Evolutionary conservation across 1,140 invertebrate species (phyloP).

Genomic region (Bombus difficillimus): DNA sequence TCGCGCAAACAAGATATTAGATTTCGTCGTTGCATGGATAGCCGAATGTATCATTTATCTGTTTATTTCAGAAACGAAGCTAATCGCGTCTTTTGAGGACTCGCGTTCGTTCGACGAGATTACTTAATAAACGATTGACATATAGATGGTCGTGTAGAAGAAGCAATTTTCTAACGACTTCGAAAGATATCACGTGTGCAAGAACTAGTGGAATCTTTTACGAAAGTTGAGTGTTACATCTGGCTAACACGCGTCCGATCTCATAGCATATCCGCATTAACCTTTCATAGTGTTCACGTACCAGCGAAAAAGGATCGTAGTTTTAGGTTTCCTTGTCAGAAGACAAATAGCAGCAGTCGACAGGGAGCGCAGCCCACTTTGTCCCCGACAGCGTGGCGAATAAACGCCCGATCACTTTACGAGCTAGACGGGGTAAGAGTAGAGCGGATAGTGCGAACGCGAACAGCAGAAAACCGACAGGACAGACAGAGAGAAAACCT

Average conservation of each 20-base stretch:
- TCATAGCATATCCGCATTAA: conserved; percentile 60
- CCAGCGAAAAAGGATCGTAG: conserved; percentile 68
- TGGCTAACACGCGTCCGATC: conserved; percentile 41
- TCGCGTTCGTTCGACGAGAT: no score
- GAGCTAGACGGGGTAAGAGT: conserved; percentile 62
- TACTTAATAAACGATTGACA: no score
- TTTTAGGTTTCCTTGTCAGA: conserved; percentile 69
- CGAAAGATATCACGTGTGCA: not conserved
- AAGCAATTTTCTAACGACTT: not conserved
- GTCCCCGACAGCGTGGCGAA: conserved; percentile 70
- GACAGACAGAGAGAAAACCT: conserved; percentile 50
- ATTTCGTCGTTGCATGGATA: no score
- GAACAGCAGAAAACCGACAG: conserved; percentile 40
- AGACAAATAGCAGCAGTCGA: conserved; percentile 76
- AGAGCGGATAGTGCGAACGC: conserved; percentile 55
- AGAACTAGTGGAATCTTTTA: conserved; percentile 6
- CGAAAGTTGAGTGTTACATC: conserved; percentile 36
- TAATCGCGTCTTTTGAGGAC: no score
- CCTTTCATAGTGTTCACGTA: conserved; percentile 66
- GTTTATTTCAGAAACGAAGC: no score
- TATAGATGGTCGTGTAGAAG: no score
- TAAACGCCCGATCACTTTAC: conserved; percentile 76
- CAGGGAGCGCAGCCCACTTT: conserved; percentile 75
- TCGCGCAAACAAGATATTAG: not conserved
- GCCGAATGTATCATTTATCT: no score